Evolutionary conservation across 1,140 invertebrate species (phyloP).

Genomic region (Campoletis sonorensis): DNA sequence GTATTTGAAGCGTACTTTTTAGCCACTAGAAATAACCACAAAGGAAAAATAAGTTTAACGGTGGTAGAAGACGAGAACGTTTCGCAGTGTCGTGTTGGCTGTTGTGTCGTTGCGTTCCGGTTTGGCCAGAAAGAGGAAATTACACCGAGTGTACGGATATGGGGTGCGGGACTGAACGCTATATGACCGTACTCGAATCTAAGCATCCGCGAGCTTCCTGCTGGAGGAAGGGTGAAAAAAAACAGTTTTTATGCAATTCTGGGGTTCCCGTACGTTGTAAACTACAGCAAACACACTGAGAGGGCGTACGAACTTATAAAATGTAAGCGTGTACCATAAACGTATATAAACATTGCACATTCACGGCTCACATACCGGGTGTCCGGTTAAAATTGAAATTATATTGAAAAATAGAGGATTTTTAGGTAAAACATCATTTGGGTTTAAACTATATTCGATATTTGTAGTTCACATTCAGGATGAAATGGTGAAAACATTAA

Average conservation of each 20-base stretch:
- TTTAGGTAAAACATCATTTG: neutral
- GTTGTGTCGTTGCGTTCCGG: neutral
- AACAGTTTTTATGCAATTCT: conserved; percentile 6
- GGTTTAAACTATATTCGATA: no score
- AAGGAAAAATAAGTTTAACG: no score
- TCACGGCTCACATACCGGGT: neutral
- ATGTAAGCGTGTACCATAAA: neutral
- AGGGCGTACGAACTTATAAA: neutral
- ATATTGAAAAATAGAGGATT: neutral
- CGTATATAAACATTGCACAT: neutral
- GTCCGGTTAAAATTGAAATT: neutral
- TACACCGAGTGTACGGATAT: conserved; percentile 14
- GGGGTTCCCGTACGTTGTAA: neutral
- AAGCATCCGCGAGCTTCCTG: neutral
- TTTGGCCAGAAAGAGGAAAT: neutral
- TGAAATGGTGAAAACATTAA: no score
- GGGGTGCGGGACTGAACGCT: neutral
- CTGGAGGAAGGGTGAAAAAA: neutral
- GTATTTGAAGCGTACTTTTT: no score
- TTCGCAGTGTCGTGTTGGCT: no score
- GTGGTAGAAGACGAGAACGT: no score
- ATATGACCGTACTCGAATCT: neutral
- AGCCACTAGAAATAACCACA: no score
- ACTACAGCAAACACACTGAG: neutral
- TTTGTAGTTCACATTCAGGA: no score